A percentile compares a stretch with the other conserved stretches of the same genome.
These are phyloP conservation scores for Amphilophus citrinellus DNA, from an alignment of 2,113 vertebrate genomes.

Conservation along the genomic window DNA sequence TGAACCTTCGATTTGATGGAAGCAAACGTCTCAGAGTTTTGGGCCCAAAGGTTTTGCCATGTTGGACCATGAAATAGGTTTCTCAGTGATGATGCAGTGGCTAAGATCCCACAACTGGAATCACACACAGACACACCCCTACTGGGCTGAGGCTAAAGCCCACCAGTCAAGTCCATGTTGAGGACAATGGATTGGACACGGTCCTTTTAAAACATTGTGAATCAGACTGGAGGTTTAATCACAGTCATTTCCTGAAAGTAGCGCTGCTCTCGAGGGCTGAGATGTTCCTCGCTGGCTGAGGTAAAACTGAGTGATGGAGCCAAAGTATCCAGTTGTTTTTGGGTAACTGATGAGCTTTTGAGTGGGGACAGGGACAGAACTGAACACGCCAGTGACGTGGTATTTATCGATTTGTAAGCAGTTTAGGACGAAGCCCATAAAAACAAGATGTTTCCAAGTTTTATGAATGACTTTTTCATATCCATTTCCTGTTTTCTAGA, in stretches of 20 bases:
- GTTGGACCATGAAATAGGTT: background rate
- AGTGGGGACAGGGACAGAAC: background rate
- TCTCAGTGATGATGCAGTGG: constrained; percentile 11
- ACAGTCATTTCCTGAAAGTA: constrained; percentile 14
- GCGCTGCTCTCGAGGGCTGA: background rate
- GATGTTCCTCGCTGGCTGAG: background rate
- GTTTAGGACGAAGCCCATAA: background rate
- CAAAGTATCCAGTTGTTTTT: background rate
- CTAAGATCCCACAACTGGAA: constrained; percentile 40
- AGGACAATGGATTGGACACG: background rate
- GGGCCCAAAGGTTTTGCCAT: constrained; percentile 17
- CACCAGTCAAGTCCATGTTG: constrained; percentile 6
- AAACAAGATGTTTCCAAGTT: background rate
- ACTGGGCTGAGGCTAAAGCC: constrained; percentile 23
- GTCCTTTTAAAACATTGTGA: constrained; percentile 18
- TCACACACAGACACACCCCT: background rate
- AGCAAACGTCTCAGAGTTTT: constrained; percentile 12
- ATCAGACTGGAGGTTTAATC: background rate
- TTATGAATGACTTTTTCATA: background rate
- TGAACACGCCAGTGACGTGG: background rate
- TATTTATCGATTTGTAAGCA: background rate
- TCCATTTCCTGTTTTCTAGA: background rate
- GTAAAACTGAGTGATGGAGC: background rate
- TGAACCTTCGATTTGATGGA: constrained; percentile 15
- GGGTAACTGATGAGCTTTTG: background rate